phyloP scores from a whole-genome alignment of 2,888 invertebrate species.

The Apotomis turbidana region DNA sequence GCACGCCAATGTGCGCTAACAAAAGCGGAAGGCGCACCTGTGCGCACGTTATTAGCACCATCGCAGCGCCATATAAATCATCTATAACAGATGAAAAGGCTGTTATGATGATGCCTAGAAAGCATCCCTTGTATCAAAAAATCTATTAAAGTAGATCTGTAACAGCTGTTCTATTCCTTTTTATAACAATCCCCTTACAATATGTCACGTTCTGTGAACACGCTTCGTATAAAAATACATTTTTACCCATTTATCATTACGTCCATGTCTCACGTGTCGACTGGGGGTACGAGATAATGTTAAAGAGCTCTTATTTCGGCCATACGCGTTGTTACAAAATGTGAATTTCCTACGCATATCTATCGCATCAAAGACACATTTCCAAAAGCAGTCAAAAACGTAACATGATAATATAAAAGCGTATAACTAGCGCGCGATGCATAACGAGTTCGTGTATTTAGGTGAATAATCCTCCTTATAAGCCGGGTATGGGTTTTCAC shows the following conservation, averaged over 20 bases:
- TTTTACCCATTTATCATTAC: conserved; percentile 20
- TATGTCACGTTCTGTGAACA: conserved; percentile 14
- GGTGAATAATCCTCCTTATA: conserved; percentile 14
- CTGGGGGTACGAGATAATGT: not conserved
- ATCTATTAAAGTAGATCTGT: no score
- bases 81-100: no score
- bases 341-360: not conserved
- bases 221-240: conserved; percentile 5
- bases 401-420: not conserved
- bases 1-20: no score
- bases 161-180: not conserved
- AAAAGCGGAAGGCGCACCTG: no score
- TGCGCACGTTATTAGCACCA: no score
- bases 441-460: conserved; percentile 24
- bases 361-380: not conserved
- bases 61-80: no score
- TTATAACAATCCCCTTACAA: not conserved
- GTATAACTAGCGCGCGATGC: no score
- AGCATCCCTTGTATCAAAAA: no score
- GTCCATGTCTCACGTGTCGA: conserved; percentile 13
- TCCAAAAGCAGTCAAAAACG: not conserved
- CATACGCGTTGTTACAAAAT: not conserved
- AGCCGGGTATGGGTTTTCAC: conserved; percentile 10
- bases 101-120: no score
- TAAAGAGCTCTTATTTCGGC: not conserved